Evolutionary conservation across 2,888 invertebrate genomes (phyloP), one percentile per base, ranked within the genome.

Genomic region (Crioceris asparagi): DNA sequence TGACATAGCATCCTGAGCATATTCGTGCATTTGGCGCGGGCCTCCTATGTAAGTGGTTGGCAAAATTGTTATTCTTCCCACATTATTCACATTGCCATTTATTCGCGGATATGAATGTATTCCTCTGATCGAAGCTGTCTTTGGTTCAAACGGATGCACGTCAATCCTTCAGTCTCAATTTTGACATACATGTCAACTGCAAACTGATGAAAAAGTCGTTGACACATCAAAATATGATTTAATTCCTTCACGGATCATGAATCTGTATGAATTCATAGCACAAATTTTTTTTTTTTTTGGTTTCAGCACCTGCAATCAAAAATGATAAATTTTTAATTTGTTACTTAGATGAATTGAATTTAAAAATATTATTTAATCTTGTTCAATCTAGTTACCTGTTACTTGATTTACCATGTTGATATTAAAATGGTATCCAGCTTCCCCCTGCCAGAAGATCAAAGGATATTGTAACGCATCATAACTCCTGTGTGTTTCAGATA

Each of bases 41-140:
- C 25, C 23, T 33, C 25, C 25, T 7, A 23, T 33, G 15, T 33
- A 33, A 23, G 33, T 33, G 14, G 25, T 25, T 15, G 33, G 23
- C 10, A 15, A 23, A 33, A 23, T 33, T 23, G 33, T 33, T 21
- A 33, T 33, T 33, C 23, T 33, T 23, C 15, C 21, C 5, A 23
- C 25, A n/a, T 21, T 23, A 8, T 33, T 21, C 10, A 10, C 33
- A 14, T 21, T 15, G 3, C 25, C 25, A 15, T 33, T 16, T 11
- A 16, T 47, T 58, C 56, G 12, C 58, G 47, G 35, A 64, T 35
- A 48, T 66, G 56, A 37, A 59, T 57, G 43, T 54, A 62, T 10
- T 60, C 45, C 44, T 61, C 50, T 15, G 51, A 30, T 30, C 58
- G 50, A 15, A 59, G 40, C 40, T 59, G 49, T 10, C 23, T 12